These are phyloP conservation scores for Silurus meridionalis DNA, from an alignment of 2,113 vertebrate genomes.

Conservation along the genomic window DNA sequence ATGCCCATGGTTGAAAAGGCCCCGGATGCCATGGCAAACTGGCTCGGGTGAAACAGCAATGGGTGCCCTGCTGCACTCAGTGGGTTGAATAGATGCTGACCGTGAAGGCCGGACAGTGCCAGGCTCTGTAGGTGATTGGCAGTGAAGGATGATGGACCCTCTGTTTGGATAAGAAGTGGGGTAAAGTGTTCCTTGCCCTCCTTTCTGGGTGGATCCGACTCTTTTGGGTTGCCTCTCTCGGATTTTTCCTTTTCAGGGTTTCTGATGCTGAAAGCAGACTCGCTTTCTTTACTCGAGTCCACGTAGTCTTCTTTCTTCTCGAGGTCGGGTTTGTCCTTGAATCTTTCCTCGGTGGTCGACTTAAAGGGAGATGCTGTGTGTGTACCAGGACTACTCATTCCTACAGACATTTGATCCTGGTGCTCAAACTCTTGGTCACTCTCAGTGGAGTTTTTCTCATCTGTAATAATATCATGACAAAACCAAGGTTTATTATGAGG, in stretches of 20 bases:
- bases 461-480: conserved; percentile 57
- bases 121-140: conserved; percentile 79
- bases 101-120: conserved; percentile 78
- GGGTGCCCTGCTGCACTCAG: conserved; percentile 76
- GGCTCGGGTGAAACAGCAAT: conserved; percentile 84
- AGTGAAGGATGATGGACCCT: conserved; percentile 74
- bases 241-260: conserved; percentile 76
- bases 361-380: conserved; percentile 56
- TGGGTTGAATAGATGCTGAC: conserved; percentile 82
- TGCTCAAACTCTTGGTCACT: conserved; percentile 82
- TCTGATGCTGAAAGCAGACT: conserved; percentile 62
- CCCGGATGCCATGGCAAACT: conserved; percentile 80
- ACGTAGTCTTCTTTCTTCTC: conserved; percentile 65
- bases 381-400: conserved; percentile 60
- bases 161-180: conserved; percentile 80
- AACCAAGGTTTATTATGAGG: not conserved
- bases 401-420: conserved; percentile 68
- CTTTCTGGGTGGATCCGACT: conserved; percentile 68
- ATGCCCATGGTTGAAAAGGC: conserved; percentile 83
- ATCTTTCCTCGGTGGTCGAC: conserved; percentile 65
- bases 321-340: conserved; percentile 65
- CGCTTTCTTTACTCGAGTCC: conserved; percentile 61
- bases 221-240: conserved; percentile 65
- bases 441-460: conserved; percentile 76
- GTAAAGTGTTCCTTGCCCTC: conserved; percentile 75